Evolutionary conservation across 2,113 vertebrate species (phyloP).

Genomic region (Ascaphus truei): DNA sequence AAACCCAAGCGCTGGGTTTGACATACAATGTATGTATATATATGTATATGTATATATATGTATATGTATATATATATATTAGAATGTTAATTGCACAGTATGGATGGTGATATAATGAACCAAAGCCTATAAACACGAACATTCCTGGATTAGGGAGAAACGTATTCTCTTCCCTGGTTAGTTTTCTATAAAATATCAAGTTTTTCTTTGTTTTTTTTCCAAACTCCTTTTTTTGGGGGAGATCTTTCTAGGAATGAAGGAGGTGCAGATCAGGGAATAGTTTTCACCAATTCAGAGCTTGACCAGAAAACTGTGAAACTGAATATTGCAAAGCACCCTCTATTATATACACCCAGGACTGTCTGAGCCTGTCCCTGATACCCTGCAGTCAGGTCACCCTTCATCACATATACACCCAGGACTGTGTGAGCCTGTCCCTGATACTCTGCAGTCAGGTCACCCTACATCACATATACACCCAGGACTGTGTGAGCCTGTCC

Average conservation of each 20-base stretch:
- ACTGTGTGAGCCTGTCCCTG: not conserved
- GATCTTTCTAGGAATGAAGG: not conserved
- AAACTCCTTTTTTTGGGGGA: not conserved
- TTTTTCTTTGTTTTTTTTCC: not conserved
- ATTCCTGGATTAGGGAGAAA: not conserved
- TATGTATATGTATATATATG: too few relatives aligned
- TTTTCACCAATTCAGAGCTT: not conserved
- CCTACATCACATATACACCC: too few relatives aligned
- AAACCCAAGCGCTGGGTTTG: constrained; percentile 13
- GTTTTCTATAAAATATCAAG: not conserved
- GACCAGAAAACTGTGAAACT: constrained; percentile 34
- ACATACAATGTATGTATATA: constrained; percentile 8
- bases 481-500: not conserved
- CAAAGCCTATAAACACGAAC: constrained; percentile 3
- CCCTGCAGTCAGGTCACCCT: not conserved
- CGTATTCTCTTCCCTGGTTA: not conserved
- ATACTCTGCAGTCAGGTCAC: not conserved
- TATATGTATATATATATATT: not conserved
- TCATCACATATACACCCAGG: too few relatives aligned
- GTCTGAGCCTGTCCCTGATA: not conserved
- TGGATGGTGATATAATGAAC: constrained; percentile 1
- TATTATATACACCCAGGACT: not conserved
- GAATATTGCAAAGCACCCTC: not conserved
- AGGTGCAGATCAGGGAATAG: not conserved
- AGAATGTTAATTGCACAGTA: not conserved